Base-by-base conservation (phyloP, 2,113 vertebrate species). In the Leptodactylus fuscus region DNA sequence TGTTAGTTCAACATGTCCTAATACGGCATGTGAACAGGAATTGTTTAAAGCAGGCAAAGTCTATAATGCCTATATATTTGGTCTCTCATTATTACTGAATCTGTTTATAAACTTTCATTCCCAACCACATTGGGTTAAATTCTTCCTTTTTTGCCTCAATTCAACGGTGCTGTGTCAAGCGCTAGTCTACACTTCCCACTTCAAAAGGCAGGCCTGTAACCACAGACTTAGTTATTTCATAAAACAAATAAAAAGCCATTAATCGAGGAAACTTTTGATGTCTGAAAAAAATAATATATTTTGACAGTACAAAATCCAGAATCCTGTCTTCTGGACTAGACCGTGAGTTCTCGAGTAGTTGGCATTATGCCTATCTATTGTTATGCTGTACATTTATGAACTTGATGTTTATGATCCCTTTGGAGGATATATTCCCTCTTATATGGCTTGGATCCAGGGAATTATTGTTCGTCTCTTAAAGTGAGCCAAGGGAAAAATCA, bases 381-480 rank as follows among this genome's bases (percentile, higher is more conserved):
- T 86, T 81, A 73, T 36, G 29, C 18, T 44, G 32, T 48, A 27
- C 76, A 86, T 81, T 73, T 81, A 81, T 46, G 67, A 58, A 78
- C 48, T 51, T 58, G 53, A 62, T 81, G 67, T 81, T 81, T 80
- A 86, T 86, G 76, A 48, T 81, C 67, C 65, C 49, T 46, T 34
- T 73, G 77, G 84, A 70, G 51, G 48, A 86, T 80, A 71, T 86
- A 86, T 81, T 81, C 51, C n/a, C 75, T 67, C 29, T 81, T 27
- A 48, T 53, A 44, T 86, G 84, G 77, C 75, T 48, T 10, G 27
- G n/a, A 38, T 81, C 84, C 75, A 86, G 65, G 13, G 51, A n/a
- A 58, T 81, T 81, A 81, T 86, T 85, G 75, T 70, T 71, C 38
- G 76, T 22, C 74, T 85, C 48, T 58, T 71, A 79, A 85, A 36